A percentile compares a stretch with the other conserved stretches of the same genome.
These are phyloP conservation scores for Tenualosa thibaudeaui DNA, from an alignment of 2,797 vertebrate species.

Conservation along the genomic window DNA sequence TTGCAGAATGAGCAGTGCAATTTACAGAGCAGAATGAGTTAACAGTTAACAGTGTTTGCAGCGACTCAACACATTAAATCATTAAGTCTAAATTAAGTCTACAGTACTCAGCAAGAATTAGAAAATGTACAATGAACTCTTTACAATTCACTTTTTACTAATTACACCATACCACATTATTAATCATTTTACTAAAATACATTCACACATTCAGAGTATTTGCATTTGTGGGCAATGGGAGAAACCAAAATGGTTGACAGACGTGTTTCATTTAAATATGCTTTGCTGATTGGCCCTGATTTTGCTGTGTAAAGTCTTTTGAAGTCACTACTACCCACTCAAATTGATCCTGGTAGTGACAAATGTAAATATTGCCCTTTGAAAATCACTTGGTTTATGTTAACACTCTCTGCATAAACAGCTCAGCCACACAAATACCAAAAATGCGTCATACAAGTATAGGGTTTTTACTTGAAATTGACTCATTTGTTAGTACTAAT, in stretches of 20 bases:
- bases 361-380: slow-evolving; percentile 8
- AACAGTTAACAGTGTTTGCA: neutral
- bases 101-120: neutral
- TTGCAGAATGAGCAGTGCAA: neutral
- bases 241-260: neutral
- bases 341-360: neutral
- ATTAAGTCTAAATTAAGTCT: no score
- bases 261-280: neutral
- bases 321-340: neutral
- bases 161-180: neutral
- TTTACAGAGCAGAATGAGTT: neutral
- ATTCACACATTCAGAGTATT: neutral
- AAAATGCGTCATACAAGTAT: neutral
- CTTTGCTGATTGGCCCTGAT: neutral
- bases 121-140: neutral
- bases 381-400: neutral
- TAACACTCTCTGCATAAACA: neutral
- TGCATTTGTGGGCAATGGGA: neutral
- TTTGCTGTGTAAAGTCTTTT: neutral
- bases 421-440: neutral
- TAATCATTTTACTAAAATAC: neutral
- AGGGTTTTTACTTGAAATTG: neutral
- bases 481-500: neutral
- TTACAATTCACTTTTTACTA: neutral
- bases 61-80: no score